Base-by-base conservation (phyloP, 2,797 vertebrate species). In the Lepidocolaptes lacrymiger region DNA sequence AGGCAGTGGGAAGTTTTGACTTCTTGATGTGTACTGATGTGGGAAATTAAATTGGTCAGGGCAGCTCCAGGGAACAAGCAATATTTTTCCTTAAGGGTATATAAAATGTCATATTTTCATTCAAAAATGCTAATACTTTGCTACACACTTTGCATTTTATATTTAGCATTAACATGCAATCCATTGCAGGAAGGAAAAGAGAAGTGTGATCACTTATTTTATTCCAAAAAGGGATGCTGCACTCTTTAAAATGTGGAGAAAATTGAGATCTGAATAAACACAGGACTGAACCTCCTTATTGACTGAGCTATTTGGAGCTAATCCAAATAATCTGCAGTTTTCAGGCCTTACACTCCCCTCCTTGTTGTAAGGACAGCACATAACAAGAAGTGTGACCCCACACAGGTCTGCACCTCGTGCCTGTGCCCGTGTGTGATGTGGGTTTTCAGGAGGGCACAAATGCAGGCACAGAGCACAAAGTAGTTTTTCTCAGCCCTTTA, bases 21-120 rank as follows among this genome's bases (percentile, higher is more conserved):
- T 91, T 93, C 51, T 12, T 41, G 52, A 24, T 71, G 78, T 80
- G 91, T 76, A 89, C 17, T 76, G 75, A 79, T 73, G 78, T 95
- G 83, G 48, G 63, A 96, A 89, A 89, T 95, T 94, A 91, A 89
- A 77, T 44, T 74, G 75, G 75, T 89, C 72, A 56, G 68, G n/a
- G 59, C 63, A 85, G 84, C 80, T 88, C 28, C 44, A 71, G 69
- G 56, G 28, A 88, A 5, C 19, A 83, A 88, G 54, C 1, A 82
- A 13, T 67, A 36, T 44, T 87, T 92, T 59, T 83, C 36, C 72
- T 85, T 71, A 55, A 63, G 43, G 34, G 7, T 74, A 34, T 74
- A 52, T 51, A 39, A 66, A 89, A 85, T 67, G 30, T 55, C 56
- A 44, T 52, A 21, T 77, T 94, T 89, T 83, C 22, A 51, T 82